Percentiles rank a stretch among this genome's conserved stretches.
Conservation (phyloP, 2,888 invertebrate species). For the Hirtodrosophila duncani region DNA sequence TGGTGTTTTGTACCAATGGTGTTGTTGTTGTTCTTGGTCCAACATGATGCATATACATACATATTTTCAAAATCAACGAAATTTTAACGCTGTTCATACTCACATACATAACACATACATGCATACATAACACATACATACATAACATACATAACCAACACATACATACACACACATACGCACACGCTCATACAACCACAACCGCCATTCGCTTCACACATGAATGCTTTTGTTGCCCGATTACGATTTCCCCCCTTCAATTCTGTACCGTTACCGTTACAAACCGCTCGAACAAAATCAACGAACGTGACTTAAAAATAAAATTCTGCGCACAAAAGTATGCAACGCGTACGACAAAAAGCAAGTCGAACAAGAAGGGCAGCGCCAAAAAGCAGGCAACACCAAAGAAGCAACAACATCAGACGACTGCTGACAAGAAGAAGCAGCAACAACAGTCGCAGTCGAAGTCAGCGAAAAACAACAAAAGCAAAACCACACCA, state of each 20-base stretch:
- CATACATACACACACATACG: conserved; percentile 5
- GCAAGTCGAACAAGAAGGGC: conserved; percentile 54
- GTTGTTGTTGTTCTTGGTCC: conserved; percentile 43
- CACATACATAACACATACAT: conserved; percentile 44
- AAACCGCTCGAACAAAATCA: conserved; percentile 16
- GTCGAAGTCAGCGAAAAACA: conserved; percentile 27
- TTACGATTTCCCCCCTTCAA: conserved; percentile 37
- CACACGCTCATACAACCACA: conserved; percentile 8
- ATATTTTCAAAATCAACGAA: too few species aligned
- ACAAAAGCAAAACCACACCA: conserved; percentile 31
- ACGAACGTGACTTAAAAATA: conserved; percentile 15
- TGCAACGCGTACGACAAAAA: conserved; percentile 55
- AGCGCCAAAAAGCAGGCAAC: conserved; percentile 55
- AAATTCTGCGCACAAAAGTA: conserved; percentile 46
- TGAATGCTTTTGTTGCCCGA: conserved; percentile 63
- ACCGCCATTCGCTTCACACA: conserved; percentile 47
- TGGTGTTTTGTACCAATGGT: conserved; percentile 70
- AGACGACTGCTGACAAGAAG: conserved; percentile 9
- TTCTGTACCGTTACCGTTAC: too few species aligned
- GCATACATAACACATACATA: conserved; percentile 6
- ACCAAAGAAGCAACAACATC: conserved; percentile 15
- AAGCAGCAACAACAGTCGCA: conserved; percentile 34
- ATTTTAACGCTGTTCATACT: conserved; percentile 68
- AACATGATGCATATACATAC: conserved; percentile 25
- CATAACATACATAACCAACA: not conserved